phyloP scores from a whole-genome alignment of 35 echinoderm and acorn worm species.

The Patiria miniata region DNA sequence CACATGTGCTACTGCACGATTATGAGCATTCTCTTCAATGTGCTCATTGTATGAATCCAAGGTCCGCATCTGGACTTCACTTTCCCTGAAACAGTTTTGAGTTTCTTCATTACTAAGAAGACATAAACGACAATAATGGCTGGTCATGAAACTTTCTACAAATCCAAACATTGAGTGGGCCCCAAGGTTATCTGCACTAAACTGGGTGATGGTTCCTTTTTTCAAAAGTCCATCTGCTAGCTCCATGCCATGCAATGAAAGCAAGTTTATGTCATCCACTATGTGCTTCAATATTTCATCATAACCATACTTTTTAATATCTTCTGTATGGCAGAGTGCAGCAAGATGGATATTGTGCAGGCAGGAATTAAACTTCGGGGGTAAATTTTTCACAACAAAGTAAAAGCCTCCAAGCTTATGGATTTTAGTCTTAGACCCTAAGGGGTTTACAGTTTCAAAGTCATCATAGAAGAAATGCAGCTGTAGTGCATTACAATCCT shows the following conservation, averaged over 20 bases:
- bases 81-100: neutral
- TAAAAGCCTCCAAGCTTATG: conserved; percentile 61
- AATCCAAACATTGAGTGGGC: conserved; percentile 13
- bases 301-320: conserved; percentile 59
- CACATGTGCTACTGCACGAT: too few relatives aligned
- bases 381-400: conserved; percentile 54
- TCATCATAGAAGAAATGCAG: conserved; percentile 54
- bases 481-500: conserved; percentile 39
- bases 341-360: conserved; percentile 61
- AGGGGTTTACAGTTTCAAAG: too few relatives aligned
- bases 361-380: conserved; percentile 41
- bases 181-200: conserved; percentile 59
- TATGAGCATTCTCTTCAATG: too few relatives aligned
- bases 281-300: conserved; percentile 27
- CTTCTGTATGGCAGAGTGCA: conserved; percentile 68
- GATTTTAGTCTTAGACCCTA: conserved; percentile 56
- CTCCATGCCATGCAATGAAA: conserved; percentile 46
- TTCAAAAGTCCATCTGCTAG: conserved; percentile 43
- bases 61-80: conserved; percentile 1
- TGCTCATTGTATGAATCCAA: conserved; percentile 19
- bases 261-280: conserved; percentile 38
- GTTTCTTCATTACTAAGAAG: conserved; percentile 1
- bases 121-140: conserved; percentile 29
- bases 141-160: conserved; percentile 18
- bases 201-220: conserved; percentile 59